Base-by-base conservation (phyloP, 2,113 vertebrate genomes). In the Oncorhynchus tshawytscha region DNA sequence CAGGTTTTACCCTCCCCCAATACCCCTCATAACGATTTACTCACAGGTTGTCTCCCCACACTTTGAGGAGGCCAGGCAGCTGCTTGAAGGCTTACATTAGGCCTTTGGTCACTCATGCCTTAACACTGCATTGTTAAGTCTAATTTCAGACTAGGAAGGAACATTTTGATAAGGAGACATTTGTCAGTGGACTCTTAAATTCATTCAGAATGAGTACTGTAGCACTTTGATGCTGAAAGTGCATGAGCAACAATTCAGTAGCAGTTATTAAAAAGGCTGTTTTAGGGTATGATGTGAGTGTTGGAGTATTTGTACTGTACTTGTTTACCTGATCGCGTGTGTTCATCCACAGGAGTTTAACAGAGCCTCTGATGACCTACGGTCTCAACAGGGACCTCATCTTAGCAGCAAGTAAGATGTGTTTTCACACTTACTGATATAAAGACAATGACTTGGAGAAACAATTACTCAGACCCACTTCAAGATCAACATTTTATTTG, bases 361-460 rank as follows among this genome's bases (percentile, higher is more conserved):
- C 95, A 76, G 97, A 99, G 87, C 97, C 97, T 1, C 89, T 99
- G 83, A 98, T 99, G 97, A 99, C 97, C 3, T 97, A 97, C 90
- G 91, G 86, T 82, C 94, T 98, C 48, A 96, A 99, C 90, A 94
- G 95, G 89, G 94, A 98, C 81, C 92, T 99, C 84, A 93, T 99
- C 83, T 94, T 91, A 76, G 97, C 97, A 89, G 96, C 96, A 92
- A 99, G 97, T 99, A 96, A 96, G 97, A 94, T 18, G 31, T 66
- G 29, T 59, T 62, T 67, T 69, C 27, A 67, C 25, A n/a, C 66
- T 70, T 62, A 72, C 49, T 20, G 48, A 15, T 54, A 72, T 64
- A 71, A 34, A 57, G 18, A 57, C 12, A 18, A 57, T 57, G 34
- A 39, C 34, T 39, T 57, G 60, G 57, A 49, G 48, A 49, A 9